These are phyloP conservation scores for Seriola aureovittata DNA, from an alignment of 2,113 vertebrate genomes.

Conservation along the genomic window DNA sequence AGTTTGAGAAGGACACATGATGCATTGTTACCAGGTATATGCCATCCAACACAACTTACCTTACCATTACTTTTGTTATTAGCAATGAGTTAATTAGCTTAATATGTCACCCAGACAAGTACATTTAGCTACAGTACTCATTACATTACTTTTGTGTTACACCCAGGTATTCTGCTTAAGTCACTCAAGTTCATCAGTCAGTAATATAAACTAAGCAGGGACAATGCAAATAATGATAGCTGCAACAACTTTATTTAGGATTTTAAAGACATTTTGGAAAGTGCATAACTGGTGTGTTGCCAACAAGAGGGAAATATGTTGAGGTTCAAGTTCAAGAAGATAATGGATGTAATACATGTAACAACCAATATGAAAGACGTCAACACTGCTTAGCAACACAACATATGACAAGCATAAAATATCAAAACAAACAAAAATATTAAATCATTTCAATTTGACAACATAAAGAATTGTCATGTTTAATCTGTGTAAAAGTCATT, in stretches of 20 bases:
- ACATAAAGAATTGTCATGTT: background rate
- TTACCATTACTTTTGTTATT: background rate
- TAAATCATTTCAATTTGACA: background rate
- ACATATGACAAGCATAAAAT: background rate
- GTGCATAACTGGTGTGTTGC: background rate
- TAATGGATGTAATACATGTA: background rate
- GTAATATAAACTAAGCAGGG: background rate
- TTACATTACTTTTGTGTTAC: background rate
- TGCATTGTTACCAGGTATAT: background rate
- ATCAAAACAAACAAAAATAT: background rate
- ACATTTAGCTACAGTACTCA: background rate
- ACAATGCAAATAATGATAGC: background rate
- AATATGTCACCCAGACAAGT: background rate
- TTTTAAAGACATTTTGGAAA: background rate
- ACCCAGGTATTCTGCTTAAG: background rate
- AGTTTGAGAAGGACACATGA: background rate
- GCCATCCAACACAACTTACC: background rate
- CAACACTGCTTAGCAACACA: background rate
- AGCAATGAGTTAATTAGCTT: background rate
- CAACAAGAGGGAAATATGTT: no score
- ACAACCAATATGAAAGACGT: background rate
- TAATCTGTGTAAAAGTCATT: slow-evolving; percentile 15
- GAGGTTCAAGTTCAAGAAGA: no score
- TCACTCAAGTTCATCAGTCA: background rate
- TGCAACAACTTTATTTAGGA: background rate